phyloP scores from a whole-genome alignment of 2,113 vertebrate genomes.

The Pica pica region DNA sequence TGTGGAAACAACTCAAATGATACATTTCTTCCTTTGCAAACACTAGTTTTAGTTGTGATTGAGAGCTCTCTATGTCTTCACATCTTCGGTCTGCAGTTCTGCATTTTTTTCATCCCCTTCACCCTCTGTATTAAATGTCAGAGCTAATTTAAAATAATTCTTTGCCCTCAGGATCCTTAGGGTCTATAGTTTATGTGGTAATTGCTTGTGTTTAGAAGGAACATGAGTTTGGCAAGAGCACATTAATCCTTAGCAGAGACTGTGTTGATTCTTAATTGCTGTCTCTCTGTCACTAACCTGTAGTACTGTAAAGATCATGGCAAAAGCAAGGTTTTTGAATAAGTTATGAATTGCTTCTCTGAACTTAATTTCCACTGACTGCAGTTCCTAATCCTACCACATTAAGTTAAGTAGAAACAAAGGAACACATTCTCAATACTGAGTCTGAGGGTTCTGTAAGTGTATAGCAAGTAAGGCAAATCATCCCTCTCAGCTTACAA shows the following conservation, averaged over 20 bases:
- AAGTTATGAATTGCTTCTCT: background rate
- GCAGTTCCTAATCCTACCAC: background rate
- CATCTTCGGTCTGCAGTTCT: background rate
- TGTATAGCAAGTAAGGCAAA: background rate
- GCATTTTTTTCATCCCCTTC: background rate
- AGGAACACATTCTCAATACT: background rate
- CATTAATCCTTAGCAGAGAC: background rate
- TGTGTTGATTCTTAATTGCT: conserved; percentile 13
- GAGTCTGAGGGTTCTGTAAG: background rate
- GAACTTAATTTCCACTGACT: background rate
- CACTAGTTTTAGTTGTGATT: background rate
- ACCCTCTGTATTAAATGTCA: background rate
- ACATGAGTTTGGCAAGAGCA: background rate
- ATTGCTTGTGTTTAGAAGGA: conserved; percentile 1
- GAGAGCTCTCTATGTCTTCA: background rate
- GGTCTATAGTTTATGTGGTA: background rate
- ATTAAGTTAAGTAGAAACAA: background rate
- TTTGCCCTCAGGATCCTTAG: background rate
- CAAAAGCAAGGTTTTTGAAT: background rate
- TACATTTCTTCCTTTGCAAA: background rate
- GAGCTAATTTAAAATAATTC: background rate
- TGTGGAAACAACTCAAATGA: background rate
- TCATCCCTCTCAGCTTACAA: background rate
- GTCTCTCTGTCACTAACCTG: background rate
- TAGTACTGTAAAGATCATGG: background rate